A percentile compares a stretch with the other conserved stretches of the same genome.
Conservation (phyloP, 2,797 vertebrate species). For the Gymnocypris eckloni region DNA sequence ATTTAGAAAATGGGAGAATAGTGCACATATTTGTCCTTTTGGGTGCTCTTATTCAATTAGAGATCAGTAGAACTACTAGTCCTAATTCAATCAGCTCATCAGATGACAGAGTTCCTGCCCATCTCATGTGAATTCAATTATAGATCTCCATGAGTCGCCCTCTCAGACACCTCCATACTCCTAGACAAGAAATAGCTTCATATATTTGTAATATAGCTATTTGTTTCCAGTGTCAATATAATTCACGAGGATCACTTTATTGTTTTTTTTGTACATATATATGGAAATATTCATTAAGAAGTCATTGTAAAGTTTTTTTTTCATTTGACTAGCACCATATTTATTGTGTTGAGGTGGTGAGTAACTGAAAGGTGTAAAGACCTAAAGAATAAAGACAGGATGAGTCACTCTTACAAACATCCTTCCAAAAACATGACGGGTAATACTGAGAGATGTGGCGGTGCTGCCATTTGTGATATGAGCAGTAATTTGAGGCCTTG, state of each 20-base stretch:
- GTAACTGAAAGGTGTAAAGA: not conserved
- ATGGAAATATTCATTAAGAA: not conserved
- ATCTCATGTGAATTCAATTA: conserved; percentile 91
- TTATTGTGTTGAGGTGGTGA: not conserved
- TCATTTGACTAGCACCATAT: not conserved
- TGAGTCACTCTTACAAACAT: not conserved
- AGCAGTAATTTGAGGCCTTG: too few relatives aligned
- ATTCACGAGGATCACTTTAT: not conserved
- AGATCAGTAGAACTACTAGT: conserved; percentile 81
- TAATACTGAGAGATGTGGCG: not conserved
- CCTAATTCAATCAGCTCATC: conserved; percentile 88
- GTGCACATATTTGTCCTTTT: conserved; percentile 72
- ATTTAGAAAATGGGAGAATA: conserved; percentile 35
- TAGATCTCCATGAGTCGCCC: conserved; percentile 65
- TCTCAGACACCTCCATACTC: not conserved
- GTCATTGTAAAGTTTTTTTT: not conserved
- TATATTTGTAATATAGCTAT: not conserved
- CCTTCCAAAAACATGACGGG: not conserved
- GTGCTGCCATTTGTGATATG: too few relatives aligned
- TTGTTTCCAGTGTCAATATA: not conserved
- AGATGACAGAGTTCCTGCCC: conserved; percentile 81
- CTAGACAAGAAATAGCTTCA: not conserved
- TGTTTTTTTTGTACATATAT: not conserved
- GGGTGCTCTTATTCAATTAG: conserved; percentile 80
- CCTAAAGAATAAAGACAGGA: not conserved